Conservation (phyloP, 2,113 vertebrate species). For the Poicephalus meyeri region DNA sequence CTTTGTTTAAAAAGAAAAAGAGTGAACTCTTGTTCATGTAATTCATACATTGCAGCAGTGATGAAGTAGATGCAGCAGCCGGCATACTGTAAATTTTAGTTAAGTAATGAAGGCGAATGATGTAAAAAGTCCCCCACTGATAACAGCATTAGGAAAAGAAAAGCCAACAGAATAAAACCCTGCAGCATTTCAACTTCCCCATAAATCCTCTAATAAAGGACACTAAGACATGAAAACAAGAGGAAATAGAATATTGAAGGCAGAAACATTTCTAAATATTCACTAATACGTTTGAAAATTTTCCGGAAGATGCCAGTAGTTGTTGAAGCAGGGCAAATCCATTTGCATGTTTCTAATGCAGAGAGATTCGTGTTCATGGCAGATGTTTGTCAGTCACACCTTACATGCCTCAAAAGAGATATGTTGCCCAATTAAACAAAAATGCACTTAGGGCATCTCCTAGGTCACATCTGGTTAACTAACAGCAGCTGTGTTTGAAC, state of each 20-base stretch:
- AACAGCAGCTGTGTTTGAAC: not conserved
- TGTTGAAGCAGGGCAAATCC: not conserved
- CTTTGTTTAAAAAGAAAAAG: not conserved
- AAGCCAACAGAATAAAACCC: not conserved
- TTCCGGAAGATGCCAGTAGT: not conserved
- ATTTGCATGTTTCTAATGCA: not conserved
- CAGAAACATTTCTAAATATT: not conserved
- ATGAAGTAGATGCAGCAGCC: not conserved
- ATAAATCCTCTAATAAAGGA: not conserved
- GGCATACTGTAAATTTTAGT: not conserved
- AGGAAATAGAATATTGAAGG: not conserved
- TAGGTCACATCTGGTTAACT: conserved; percentile 42
- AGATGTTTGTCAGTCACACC: conserved; percentile 23
- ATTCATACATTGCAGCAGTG: not conserved
- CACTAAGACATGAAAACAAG: not conserved
- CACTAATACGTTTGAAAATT: not conserved
- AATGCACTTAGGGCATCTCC: not conserved
- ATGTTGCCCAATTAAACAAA: conserved; percentile 26
- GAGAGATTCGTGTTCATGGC: not conserved
- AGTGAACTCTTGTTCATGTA: not conserved
- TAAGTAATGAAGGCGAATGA: not conserved
- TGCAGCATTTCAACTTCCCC: not conserved
- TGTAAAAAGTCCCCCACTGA: not conserved
- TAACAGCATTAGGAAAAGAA: not conserved
- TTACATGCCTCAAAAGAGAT: conserved; percentile 11